Percentiles rank a stretch among this genome's conserved stretches.
Evolutionary conservation across 2,113 vertebrate species (phyloP).

Genomic region (Nibea albiflora): DNA sequence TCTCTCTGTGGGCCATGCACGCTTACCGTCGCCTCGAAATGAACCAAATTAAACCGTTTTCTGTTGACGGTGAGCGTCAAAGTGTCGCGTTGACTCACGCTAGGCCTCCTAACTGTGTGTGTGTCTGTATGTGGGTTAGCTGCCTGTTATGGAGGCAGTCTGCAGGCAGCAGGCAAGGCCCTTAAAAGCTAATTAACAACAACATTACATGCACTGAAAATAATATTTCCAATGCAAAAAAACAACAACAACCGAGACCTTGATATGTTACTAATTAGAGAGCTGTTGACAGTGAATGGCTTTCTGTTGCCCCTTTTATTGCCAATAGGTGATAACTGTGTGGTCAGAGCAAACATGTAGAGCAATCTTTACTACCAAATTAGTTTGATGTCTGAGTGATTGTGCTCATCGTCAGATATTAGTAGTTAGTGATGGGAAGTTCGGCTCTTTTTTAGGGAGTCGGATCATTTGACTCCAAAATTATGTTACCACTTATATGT

Average conservation of each 20-base stretch:
- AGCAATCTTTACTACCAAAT: slow-evolving; percentile 8
- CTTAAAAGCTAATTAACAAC: slow-evolving; percentile 47
- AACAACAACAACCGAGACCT: background rate
- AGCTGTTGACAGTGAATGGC: background rate
- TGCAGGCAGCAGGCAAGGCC: slow-evolving; percentile 42
- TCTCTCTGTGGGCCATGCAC: slow-evolving; percentile 37
- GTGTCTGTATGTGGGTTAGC: background rate
- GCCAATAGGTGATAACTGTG: slow-evolving; percentile 25
- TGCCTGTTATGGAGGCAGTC: slow-evolving; percentile 13
- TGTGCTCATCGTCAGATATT: background rate
- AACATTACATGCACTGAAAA: background rate
- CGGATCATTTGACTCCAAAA: too few species aligned
- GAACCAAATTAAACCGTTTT: background rate
- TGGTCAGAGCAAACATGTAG: slow-evolving; percentile 29
- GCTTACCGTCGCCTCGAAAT: background rate
- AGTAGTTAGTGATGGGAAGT: too few species aligned
- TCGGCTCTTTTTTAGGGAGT: too few species aligned
- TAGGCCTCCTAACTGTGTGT: background rate
- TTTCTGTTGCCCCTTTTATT: background rate
- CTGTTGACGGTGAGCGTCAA: background rate
- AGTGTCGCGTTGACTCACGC: background rate
- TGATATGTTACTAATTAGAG: slow-evolving; percentile 15
- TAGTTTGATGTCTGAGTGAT: background rate
- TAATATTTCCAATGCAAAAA: background rate
- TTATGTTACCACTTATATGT: too few species aligned